A percentile compares a stretch with the other conserved stretches of the same genome.
phyloP scores from a whole-genome alignment of 2,797 vertebrate genomes.

The Antennarius maculatus region DNA sequence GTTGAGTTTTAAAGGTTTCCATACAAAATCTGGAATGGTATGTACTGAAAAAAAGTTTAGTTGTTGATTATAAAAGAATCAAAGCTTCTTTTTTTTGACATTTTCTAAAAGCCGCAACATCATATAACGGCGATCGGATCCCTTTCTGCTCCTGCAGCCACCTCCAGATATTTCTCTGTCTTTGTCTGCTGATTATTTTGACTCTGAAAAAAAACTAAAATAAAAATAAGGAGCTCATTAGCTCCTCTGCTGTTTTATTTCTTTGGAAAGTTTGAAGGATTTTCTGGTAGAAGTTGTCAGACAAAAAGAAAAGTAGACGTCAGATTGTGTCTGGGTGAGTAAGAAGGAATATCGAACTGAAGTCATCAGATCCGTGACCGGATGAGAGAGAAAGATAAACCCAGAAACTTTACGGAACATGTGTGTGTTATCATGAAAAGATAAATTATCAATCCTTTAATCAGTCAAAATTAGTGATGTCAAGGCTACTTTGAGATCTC shows the following conservation, averaged over 20 bases:
- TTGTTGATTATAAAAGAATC: too few species aligned
- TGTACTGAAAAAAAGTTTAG: background rate
- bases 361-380: background rate
- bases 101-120: constrained; percentile 12
- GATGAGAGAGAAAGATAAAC: constrained; percentile 2
- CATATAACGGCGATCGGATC: constrained; percentile 5
- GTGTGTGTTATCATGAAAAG: constrained; percentile 1
- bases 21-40: background rate
- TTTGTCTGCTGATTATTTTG: constrained; percentile 27
- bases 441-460: constrained; percentile 8
- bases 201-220: constrained; percentile 16
- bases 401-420: constrained; percentile 6
- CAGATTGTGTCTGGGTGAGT: background rate
- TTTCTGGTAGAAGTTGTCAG: constrained; percentile 4
- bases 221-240: background rate
- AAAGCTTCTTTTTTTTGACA: background rate
- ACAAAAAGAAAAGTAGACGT: background rate
- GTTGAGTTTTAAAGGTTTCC: background rate
- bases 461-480: constrained; percentile 13
- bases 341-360: background rate
- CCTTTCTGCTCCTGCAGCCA: constrained; percentile 11
- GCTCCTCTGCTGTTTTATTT: background rate
- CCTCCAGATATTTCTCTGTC: constrained; percentile 6
- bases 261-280: constrained; percentile 5
- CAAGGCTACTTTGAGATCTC: constrained; percentile 33